phyloP scores from a whole-genome alignment of 2,113 vertebrate species.

The Bufo gargarizans region DNA sequence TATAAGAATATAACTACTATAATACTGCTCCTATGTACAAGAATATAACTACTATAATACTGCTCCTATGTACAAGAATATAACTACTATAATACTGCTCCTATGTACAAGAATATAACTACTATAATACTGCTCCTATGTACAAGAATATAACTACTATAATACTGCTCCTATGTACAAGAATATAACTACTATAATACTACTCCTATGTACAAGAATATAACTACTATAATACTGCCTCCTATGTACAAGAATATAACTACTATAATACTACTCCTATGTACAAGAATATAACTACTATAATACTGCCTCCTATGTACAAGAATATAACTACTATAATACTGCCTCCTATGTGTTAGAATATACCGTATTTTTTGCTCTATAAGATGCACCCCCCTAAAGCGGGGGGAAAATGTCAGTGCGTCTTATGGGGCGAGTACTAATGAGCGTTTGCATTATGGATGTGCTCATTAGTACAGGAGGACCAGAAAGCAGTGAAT shows the following conservation, averaged over 20 bases:
- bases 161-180: background rate
- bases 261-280: conserved; percentile 1
- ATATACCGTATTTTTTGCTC: no score
- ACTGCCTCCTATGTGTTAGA: no score
- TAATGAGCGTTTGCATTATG: no score
- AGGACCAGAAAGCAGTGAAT: no score
- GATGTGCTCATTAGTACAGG: no score
- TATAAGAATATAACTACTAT: background rate
- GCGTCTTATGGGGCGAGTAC: no score
- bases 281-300: background rate
- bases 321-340: conserved; percentile 2
- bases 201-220: background rate
- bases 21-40: background rate
- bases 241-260: background rate
- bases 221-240: background rate
- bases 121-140: background rate
- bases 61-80: background rate
- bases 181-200: background rate
- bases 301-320: background rate
- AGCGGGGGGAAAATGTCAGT: no score
- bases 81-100: background rate
- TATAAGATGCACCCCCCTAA: no score
- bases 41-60: background rate
- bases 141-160: conserved; percentile 2
- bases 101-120: background rate